A percentile compares a stretch with the other conserved stretches of the same genome.
Evolutionary conservation across 2,797 vertebrate genomes (phyloP).

Genomic region (Periophthalmus magnuspinnatus): DNA sequence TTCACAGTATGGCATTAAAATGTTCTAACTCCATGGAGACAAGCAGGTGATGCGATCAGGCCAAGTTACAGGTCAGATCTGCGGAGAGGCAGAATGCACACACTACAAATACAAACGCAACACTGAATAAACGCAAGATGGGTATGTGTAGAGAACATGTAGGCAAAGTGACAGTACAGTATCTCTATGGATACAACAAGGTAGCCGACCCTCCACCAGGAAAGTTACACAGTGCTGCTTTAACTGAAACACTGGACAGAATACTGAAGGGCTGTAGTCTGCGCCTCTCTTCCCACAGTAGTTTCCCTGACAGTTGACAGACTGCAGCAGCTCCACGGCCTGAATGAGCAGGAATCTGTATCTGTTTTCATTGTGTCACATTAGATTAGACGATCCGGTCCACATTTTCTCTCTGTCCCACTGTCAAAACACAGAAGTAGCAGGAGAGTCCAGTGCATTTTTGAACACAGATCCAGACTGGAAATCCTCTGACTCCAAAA

Average conservation of each 20-base stretch:
- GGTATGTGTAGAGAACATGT: background rate
- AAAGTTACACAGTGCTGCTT: background rate
- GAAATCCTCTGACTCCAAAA: constrained; percentile 56
- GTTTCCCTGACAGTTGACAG: constrained; percentile 30
- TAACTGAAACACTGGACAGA: background rate
- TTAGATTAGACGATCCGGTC: constrained; percentile 62
- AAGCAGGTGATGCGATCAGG: too few species aligned
- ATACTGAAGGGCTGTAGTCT: background rate
- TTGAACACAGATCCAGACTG: constrained; percentile 62
- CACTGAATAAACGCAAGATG: too few species aligned
- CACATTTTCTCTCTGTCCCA: constrained; percentile 62
- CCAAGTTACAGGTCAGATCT: too few species aligned
- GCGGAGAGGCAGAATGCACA: too few species aligned
- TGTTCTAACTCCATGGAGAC: too few species aligned
- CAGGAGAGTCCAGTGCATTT: constrained; percentile 40
- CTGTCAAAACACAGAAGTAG: constrained; percentile 63
- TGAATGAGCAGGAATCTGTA: constrained; percentile 59
- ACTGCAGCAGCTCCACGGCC: constrained; percentile 36
- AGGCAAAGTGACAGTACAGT: background rate
- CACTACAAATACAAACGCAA: too few species aligned
- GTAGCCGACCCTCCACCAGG: too few species aligned
- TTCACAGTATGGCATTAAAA: too few species aligned
- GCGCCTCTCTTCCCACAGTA: background rate
- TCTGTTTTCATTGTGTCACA: constrained; percentile 70
- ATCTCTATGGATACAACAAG: background rate